These are phyloP conservation scores for Microtus richardsoni DNA, from an alignment of 2,113 vertebrate genomes.

Conservation along the genomic window DNA sequence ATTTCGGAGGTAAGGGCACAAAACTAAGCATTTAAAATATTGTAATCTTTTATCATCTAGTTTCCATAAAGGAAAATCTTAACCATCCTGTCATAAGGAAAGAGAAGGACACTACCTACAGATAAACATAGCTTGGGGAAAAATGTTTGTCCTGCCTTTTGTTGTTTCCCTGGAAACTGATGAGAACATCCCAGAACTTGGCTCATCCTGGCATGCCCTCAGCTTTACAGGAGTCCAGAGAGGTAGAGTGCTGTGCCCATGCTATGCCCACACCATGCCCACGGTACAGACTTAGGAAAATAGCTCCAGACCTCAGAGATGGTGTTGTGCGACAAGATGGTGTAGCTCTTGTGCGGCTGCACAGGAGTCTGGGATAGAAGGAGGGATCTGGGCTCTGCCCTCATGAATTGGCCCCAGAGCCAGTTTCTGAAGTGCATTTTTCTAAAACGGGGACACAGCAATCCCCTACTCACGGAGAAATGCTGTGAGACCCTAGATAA, in stretches of 20 bases:
- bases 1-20: conserved; percentile 5
- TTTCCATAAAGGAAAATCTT: conserved; percentile 25
- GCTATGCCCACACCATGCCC: neutral
- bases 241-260: neutral
- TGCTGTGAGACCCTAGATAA: neutral
- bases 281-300: neutral
- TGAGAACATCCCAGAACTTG: neutral
- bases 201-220: neutral
- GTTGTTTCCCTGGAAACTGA: neutral
- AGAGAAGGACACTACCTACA: neutral
- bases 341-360: no score
- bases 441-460: no score
- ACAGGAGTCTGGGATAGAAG: neutral
- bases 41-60: neutral
- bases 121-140: conserved; percentile 11
- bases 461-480: neutral
- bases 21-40: neutral
- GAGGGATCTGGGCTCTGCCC: neutral
- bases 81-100: neutral
- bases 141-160: neutral
- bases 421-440: neutral
- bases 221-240: neutral
- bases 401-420: neutral
- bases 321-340: neutral
- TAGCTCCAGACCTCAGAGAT: neutral